Evolutionary conservation across 2,797 vertebrate genomes (phyloP), one percentile per base, ranked within the genome.

Genomic region (Sebastes vulpes): DNA sequence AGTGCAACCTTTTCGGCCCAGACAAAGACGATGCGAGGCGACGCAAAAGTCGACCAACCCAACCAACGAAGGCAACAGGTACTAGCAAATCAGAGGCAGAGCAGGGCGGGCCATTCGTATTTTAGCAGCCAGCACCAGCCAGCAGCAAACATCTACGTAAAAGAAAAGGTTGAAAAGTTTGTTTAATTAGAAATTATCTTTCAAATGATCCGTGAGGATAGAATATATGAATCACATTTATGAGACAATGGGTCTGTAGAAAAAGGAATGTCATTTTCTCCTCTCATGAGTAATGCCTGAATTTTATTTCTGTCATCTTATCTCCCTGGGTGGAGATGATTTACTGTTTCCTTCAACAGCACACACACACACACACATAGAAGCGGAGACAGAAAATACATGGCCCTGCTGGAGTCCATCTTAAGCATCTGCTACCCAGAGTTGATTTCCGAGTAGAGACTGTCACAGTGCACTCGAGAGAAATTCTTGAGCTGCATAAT

Each of bases 401-500:
- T 0, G 3, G 5, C 78, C 32, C 83, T 59, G 69, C 82, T 73
- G 71, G 65, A 65, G 65, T 72, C 72, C 60, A 63, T 63, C 75
- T 73, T 59, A 16, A 84, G 64, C 60, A 76, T 64, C 77, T 79
- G 77, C 77, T 61, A 20, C 81, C 46, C 63, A 46, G n/a, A 75
- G 67, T 16, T 64, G 42, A 77, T 53, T 77, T 76, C 64, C 9
- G 11, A 38, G 26, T n/a, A 56, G 4, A 77, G 79, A 28, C 35
- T 53, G 69, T 77, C 56, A 65, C 70, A 58, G 52, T 25, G 64
- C 58, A 71, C 77, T 66, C 16, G 1, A 72, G 67, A 79, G 26
- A 76, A 68, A 77, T 77, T 89, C 65, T 59, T 60, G 4, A 72
- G 64, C 74, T 73, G 79, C 60, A 72, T 65, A 72, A 85, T 85